Conservation (phyloP, 2,888 invertebrate genomes). For the Trichopoda pennipes region DNA sequence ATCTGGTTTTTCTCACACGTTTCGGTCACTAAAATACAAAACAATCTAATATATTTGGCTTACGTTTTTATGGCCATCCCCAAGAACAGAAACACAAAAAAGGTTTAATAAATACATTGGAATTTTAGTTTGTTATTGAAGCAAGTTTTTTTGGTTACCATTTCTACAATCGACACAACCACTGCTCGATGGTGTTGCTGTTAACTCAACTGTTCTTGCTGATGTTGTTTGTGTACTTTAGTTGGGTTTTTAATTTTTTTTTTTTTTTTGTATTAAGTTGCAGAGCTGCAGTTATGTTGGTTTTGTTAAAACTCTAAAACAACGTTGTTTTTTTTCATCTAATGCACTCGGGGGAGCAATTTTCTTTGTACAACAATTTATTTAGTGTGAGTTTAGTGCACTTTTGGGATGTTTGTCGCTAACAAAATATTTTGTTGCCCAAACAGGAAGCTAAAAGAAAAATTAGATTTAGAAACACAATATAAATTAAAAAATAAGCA, state of each 20-base stretch:
- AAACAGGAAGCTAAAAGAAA: background rate
- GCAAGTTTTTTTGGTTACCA: conserved; percentile 15
- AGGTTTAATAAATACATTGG: conserved; percentile 18
- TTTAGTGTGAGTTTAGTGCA: conserved; percentile 69
- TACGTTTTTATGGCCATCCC: conserved; percentile 12
- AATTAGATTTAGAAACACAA: background rate
- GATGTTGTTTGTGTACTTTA: conserved; percentile 2
- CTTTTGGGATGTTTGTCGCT: conserved; percentile 67
- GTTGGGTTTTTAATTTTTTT: background rate
- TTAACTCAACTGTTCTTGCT: conserved; percentile 5
- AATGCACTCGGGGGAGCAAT: conserved; percentile 70
- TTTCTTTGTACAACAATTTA: conserved; percentile 70
- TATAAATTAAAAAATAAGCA: conserved; percentile 8
- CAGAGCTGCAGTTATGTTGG: conserved; percentile 15
- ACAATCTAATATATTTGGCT: conserved; percentile 15
- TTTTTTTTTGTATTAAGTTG: conserved; percentile 1
- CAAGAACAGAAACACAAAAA: conserved; percentile 8
- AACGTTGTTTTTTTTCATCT: conserved; percentile 67
- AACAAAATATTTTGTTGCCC: conserved; percentile 27
- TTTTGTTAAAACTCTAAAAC: conserved; percentile 69
- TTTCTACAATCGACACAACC: conserved; percentile 8
- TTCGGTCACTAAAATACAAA: conserved; percentile 9
- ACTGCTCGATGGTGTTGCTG: background rate
- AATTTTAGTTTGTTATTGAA: conserved; percentile 39
- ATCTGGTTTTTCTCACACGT: conserved; percentile 24